A percentile compares a stretch with the other conserved stretches of the same genome.
These are phyloP conservation scores for Gisinianus flammeolus DNA, from an alignment of 2,888 invertebrate genomes.

Conservation along the genomic window DNA sequence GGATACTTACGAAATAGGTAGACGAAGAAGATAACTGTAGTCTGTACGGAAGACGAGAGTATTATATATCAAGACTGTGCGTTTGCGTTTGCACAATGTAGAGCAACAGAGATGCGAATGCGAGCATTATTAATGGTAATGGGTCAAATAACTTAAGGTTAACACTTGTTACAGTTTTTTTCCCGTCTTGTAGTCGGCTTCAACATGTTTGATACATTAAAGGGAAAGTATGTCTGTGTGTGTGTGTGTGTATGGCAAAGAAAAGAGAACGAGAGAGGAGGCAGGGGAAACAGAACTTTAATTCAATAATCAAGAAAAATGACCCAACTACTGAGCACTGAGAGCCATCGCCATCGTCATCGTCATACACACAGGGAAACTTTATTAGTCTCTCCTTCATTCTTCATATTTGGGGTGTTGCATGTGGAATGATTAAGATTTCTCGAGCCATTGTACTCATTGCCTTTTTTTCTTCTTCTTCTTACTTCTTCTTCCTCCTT, in stretches of 20 bases:
- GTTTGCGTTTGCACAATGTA: too few relatives aligned
- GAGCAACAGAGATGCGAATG: neutral
- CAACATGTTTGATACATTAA: neutral
- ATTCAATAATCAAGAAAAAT: slow-evolving; percentile 36
- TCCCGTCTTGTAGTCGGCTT: neutral
- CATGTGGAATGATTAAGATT: too few relatives aligned
- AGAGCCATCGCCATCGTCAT: neutral
- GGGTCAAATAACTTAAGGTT: slow-evolving; percentile 17
- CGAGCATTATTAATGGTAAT: slow-evolving; percentile 18
- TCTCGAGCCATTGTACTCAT: too few relatives aligned
- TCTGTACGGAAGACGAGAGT: too few relatives aligned
- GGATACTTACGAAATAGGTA: too few relatives aligned
- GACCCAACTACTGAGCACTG: neutral
- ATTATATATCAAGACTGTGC: too few relatives aligned
- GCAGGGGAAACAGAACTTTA: slow-evolving; percentile 21
- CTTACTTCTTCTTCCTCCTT: neutral
- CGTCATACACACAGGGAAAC: slow-evolving; percentile 2
- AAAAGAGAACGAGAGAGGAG: neutral
- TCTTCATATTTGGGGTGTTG: neutral
- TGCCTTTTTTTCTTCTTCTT: neutral
- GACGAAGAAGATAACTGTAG: too few relatives aligned
- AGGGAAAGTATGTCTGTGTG: too few relatives aligned
- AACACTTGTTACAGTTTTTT: neutral
- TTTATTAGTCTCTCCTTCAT: slow-evolving; percentile 17
- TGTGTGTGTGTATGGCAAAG: neutral